These are phyloP conservation scores for Drosophila parabipectinata DNA, from an alignment of 1,140 invertebrate species.

Conservation along the genomic window DNA sequence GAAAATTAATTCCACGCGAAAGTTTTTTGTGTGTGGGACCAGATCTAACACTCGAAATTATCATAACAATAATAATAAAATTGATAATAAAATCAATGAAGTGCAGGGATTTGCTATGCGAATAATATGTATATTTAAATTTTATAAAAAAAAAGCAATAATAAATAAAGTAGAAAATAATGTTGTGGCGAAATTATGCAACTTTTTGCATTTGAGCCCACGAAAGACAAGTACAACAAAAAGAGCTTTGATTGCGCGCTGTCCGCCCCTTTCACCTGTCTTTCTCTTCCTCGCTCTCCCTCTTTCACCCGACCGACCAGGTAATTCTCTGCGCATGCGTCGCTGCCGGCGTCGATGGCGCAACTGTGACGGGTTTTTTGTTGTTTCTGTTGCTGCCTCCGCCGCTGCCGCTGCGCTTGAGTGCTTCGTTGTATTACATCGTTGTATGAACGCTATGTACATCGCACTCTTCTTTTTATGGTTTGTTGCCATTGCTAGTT, in stretches of 20 bases:
- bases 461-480: slow-evolving; percentile 73
- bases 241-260: slow-evolving; percentile 18
- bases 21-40: slow-evolving; percentile 14
- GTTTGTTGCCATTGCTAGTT: slow-evolving; percentile 60
- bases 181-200: slow-evolving; percentile 39
- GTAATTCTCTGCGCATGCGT: slow-evolving; percentile 53
- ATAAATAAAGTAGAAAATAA: slow-evolving; percentile 1
- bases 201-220: slow-evolving; percentile 34
- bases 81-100: slow-evolving; percentile 17
- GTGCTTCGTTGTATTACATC: slow-evolving; percentile 65
- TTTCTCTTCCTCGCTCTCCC: slow-evolving; percentile 28
- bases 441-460: slow-evolving; percentile 39
- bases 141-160: neutral
- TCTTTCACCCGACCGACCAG: slow-evolving; percentile 21
- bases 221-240: slow-evolving; percentile 5
- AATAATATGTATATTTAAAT: neutral
- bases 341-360: slow-evolving; percentile 60
- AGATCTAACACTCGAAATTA: slow-evolving; percentile 6
- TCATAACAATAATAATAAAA: slow-evolving; percentile 22
- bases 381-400: slow-evolving; percentile 34
- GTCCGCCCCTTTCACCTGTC: slow-evolving; percentile 71
- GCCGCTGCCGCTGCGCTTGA: slow-evolving; percentile 31
- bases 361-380: slow-evolving; percentile 64
- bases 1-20: slow-evolving; percentile 44
- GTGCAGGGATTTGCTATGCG: neutral